A percentile compares a stretch with the other conserved stretches of the same genome.
These are phyloP conservation scores for Sarcophaga bullata DNA, from an alignment of 1,140 invertebrate species.

Conservation along the genomic window DNA sequence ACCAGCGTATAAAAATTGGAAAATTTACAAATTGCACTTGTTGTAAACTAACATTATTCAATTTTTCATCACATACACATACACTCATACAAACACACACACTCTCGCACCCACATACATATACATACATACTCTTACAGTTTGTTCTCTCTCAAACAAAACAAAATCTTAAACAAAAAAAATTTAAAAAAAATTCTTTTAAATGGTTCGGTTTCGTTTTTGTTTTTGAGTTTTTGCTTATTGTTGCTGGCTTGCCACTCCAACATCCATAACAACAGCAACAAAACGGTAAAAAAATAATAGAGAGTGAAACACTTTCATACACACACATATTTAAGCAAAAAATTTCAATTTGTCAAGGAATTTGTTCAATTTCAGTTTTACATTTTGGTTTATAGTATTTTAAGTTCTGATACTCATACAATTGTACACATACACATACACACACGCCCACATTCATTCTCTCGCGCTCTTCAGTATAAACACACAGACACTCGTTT, in stretches of 20 bases:
- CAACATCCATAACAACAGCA: constrained; percentile 15
- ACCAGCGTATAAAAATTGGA: constrained; percentile 12
- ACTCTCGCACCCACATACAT: not conserved
- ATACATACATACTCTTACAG: not conserved
- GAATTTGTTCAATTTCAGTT: constrained; percentile 40
- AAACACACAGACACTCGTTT: too few species aligned
- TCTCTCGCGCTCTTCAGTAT: not conserved
- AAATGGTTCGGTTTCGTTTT: constrained; percentile 10
- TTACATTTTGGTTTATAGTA: constrained; percentile 32
- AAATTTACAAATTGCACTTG: constrained; percentile 40
- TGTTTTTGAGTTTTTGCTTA: not conserved
- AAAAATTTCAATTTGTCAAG: constrained; percentile 37
- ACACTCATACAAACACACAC: not conserved
- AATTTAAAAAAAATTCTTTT: constrained; percentile 24
- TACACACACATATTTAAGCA: not conserved
- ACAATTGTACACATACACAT: not conserved
- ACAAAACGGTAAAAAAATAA: not conserved
- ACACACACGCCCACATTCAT: not conserved
- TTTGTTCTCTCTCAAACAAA: too few species aligned
- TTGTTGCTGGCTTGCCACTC: constrained; percentile 15
- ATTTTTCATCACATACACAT: constrained; percentile 27
- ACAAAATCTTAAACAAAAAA: not conserved
- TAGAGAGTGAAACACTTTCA: not conserved
- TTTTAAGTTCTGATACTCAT: constrained; percentile 14
- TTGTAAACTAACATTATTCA: constrained; percentile 40